Base-by-base conservation (phyloP, 2,888 invertebrate species). In the Plagiodera versicolora region DNA sequence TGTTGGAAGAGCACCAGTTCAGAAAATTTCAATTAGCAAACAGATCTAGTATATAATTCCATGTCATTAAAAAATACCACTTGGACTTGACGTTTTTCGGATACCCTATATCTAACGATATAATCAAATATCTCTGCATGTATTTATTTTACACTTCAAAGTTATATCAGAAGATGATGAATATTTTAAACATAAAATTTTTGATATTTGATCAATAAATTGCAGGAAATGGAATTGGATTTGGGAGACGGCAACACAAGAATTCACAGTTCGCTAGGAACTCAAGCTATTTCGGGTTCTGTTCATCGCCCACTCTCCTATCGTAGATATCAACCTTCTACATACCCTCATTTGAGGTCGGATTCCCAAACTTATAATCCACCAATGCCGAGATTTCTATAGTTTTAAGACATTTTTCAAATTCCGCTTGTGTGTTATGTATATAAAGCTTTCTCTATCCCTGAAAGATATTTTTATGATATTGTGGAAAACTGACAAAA, bases 241-340 rank as follows among this genome's bases (percentile, higher is more conserved):
- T 84, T 95, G 67, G 95, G 95, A 0, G 94, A 95, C 75, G 92
- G 92, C 1, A 87, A 90, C 18, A 87, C 89, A 58, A 90, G 90
- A 75, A 82, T 88, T 0, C 72, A 85, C 46, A 70, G 72, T 64
- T 65, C 74, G 35, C 61, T 74, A 49, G 70, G 68, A 11, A 68
- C 70, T 10, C 75, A 74, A 58, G 71, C 70, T 17, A 65, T 75
- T 60, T 70, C 74, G 18, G 74, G 72, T 52, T 66, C 75, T 11
- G 56, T 75, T 50, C 76, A 76, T 65, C 75, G 74, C 64, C 74
- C 76, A n/a, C 28, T 64, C 16, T 64, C 67, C 4, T 67, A 66
- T 55, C 70, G 77, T 52, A 73, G 77, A 56, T 79, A 76, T 65
- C 75, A 75, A 58, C 76, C 75, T 18, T 75, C 75, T 51, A 78